These are phyloP conservation scores for Triplophysa yarkandensis DNA, from an alignment of 2,797 vertebrate species.

Conservation along the genomic window DNA sequence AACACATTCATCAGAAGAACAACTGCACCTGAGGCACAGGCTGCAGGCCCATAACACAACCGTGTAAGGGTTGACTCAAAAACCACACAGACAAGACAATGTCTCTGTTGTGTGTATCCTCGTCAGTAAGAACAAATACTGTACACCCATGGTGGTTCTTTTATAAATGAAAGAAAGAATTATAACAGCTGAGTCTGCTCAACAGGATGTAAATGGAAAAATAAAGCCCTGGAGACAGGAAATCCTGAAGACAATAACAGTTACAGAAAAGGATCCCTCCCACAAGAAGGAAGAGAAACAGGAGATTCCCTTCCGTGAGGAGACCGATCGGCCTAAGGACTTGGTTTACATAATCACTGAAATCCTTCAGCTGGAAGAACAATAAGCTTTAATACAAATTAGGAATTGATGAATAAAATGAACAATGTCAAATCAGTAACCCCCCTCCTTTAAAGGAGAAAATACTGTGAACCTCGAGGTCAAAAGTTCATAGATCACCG, in stretches of 20 bases:
- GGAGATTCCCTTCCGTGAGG: constrained; percentile 48
- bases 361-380: constrained; percentile 4
- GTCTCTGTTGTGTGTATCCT: not conserved
- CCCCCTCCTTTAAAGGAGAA: not conserved
- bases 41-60: not conserved
- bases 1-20: not conserved
- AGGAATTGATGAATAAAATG: not conserved
- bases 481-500: not conserved
- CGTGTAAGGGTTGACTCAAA: constrained; percentile 11
- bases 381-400: not conserved
- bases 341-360: constrained; percentile 56
- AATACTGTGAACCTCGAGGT: not conserved
- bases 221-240: constrained; percentile 61
- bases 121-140: not conserved
- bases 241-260: constrained; percentile 72
- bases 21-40: not conserved
- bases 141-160: not conserved
- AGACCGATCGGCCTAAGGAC: constrained; percentile 51
- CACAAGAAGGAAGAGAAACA: constrained; percentile 54
- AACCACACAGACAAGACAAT: not conserved
- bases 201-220: constrained; percentile 63
- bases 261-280: constrained; percentile 59
- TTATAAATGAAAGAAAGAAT: constrained; percentile 25
- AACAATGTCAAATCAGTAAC: no score
- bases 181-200: constrained; percentile 41